Base-by-base conservation (phyloP, 2,113 vertebrate species). In the Stigmatopora argus region DNA sequence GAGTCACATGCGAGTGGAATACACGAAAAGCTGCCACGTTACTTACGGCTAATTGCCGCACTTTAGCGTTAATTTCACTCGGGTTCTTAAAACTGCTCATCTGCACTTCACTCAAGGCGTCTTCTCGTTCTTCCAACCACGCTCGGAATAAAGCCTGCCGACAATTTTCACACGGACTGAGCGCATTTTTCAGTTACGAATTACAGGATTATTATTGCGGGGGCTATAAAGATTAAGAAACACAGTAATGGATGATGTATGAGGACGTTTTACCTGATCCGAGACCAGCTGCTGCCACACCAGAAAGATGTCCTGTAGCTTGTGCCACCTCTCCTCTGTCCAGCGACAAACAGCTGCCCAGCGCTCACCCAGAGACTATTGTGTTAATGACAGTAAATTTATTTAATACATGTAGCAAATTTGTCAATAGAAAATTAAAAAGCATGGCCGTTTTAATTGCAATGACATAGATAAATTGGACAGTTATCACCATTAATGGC, bases 331-430 rank as follows among this genome's bases (percentile, higher is more conserved):
- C 60, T 98, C 95, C 69, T 99, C 97, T 0, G 96, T 98, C 97
- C 97, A 99, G 14, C 91, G 95, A 77, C 96, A 99, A 77, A 99
- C 96, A 0, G 96, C 96, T 2, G 95, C 96, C 97, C 97, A 99
- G 15, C 96, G 92, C 65, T 98, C 95, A 0, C 96, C 97, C n/a
- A 99, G 88, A 63, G 90, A 92, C 97, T 96, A 41, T 41, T 41
- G 38, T 41, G 38, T 41, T 3, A 7, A 41, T 41, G 38, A 7
- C 38, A 41, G 38, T 41, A 41, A 41, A 41, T 41, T 5, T 8
- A 41, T 41, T 41, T 10, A 41, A 3, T 41, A 41, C 6, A 41
- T 41, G 38, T 10, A 8, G 38, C 38, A 41, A 41, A 41, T 10
- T 10, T 41, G 38, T 41, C 38, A 41, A 4, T 3, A 41, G 38